These are phyloP conservation scores for Tylochromis polylepis DNA, from an alignment of 2,113 vertebrate genomes.

Conservation along the genomic window DNA sequence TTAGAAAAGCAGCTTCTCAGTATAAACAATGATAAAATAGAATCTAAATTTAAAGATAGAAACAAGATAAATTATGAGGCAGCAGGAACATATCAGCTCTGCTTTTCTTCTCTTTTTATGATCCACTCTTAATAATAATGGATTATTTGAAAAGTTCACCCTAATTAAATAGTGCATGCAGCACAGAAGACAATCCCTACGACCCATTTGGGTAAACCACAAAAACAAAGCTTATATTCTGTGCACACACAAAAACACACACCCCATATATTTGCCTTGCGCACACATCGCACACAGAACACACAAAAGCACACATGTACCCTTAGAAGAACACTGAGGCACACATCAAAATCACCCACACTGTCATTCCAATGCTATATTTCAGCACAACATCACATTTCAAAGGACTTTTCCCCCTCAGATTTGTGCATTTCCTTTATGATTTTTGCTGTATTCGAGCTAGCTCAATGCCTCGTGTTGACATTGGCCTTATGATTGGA, in stretches of 20 bases:
- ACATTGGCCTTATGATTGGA: background rate
- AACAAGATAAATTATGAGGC: background rate
- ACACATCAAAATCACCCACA: background rate
- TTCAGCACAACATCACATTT: slow-evolving; percentile 23
- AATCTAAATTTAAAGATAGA: slow-evolving; percentile 22
- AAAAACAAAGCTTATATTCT: slow-evolving; percentile 9
- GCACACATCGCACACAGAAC: background rate
- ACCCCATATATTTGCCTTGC: background rate
- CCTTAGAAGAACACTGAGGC: background rate
- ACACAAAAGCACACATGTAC: background rate
- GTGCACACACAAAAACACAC: background rate
- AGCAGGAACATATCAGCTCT: background rate
- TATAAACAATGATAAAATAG: slow-evolving; percentile 21
- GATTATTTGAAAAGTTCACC: slow-evolving; percentile 59
- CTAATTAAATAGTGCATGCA: slow-evolving; percentile 51
- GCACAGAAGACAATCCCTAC: background rate
- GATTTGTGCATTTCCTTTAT: slow-evolving; percentile 11
- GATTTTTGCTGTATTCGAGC: background rate
- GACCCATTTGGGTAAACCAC: slow-evolving; percentile 28
- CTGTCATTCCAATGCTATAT: background rate
- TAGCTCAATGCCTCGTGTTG: background rate
- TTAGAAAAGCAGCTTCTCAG: slow-evolving; percentile 3
- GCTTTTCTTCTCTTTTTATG: slow-evolving; percentile 38
- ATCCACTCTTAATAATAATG: slow-evolving; percentile 45
- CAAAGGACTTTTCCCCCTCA: slow-evolving; percentile 25